Evolutionary conservation across 2,888 invertebrate species (phyloP), one percentile per base, ranked within the genome.

Genomic region (Aphrophora alni): DNA sequence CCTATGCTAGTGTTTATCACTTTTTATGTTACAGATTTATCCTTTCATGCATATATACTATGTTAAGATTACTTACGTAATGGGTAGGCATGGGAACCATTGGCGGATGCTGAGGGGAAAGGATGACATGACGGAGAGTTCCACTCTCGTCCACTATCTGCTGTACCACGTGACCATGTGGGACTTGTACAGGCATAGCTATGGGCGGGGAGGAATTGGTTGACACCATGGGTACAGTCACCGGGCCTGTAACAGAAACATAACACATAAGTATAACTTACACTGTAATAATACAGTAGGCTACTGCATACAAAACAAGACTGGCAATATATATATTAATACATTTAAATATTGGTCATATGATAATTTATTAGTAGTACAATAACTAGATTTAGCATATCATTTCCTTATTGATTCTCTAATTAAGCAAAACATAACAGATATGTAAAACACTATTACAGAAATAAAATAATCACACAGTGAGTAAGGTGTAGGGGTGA

Each of bases 131-230:
- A 84, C 97, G 93, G 87, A 98, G 91, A 86, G 94, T 94, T 84
- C 95, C 95, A 88, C 92, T 93, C 89, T 97, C 97, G 89, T 97
- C 97, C 86, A 97, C 93, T 87, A 97, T 96, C 88, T 96, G 97
- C 88, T 95, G 95, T 88, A 97, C 95, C 88, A 95, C 93, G 90
- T 97, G 95, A 84, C 95, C 97, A 80, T 95, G 95, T 83, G 97
- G 97, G 86, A 97, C 96, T 90, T 97, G 95, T 87, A 97, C 95
- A 80, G 96, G 97, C 92, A 97, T 94, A 82, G 95, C 93, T 86
- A 94, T 91, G 79, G 94, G 94, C 81, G 94, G 94, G 85, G 93
- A 92, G 84, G 92, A 91, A 89, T 93, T 93, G 87, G 94, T 94
- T 85, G 95, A 94, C 86, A 95, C 94, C 95, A 96, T 95, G 86